Conservation (phyloP, 2,888 invertebrate genomes). For the Scrobipalpa atriplicella region DNA sequence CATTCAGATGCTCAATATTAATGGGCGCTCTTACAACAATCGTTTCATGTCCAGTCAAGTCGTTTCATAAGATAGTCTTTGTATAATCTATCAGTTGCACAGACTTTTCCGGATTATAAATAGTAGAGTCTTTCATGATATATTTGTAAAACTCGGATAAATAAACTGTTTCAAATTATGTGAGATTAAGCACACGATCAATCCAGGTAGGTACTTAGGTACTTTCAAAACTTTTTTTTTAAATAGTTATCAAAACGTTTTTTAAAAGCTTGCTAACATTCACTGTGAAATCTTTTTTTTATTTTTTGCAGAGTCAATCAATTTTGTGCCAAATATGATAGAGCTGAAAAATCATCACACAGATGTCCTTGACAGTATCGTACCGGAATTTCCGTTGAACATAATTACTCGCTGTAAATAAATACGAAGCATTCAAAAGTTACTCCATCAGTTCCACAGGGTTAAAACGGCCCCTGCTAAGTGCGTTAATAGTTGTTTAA, state of each 20-base stretch:
- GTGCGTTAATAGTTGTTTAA: conserved; percentile 27
- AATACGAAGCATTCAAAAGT: conserved; percentile 1
- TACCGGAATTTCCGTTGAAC: neutral
- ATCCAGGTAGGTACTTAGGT: no score
- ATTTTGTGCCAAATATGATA: neutral
- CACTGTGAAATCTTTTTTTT: no score
- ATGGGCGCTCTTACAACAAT: neutral
- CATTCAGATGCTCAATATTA: no score
- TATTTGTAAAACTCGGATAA: no score
- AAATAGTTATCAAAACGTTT: no score
- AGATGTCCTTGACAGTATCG: neutral
- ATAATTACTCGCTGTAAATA: neutral
- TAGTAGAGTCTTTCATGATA: no score
- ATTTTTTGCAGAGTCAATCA: neutral
- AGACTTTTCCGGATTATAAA: no score
- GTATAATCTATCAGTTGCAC: no score
- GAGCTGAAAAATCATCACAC: neutral
- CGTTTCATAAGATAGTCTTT: neutral
- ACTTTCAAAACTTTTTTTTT: no score
- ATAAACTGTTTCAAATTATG: no score
- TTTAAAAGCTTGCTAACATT: neutral
- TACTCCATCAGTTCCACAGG: neutral
- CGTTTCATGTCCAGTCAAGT: neutral
- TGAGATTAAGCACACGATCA: no score
- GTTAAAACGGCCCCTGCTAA: conserved; percentile 18